phyloP scores from a whole-genome alignment of 2,888 invertebrate genomes.

The Drosophila quasianomalipes region DNA sequence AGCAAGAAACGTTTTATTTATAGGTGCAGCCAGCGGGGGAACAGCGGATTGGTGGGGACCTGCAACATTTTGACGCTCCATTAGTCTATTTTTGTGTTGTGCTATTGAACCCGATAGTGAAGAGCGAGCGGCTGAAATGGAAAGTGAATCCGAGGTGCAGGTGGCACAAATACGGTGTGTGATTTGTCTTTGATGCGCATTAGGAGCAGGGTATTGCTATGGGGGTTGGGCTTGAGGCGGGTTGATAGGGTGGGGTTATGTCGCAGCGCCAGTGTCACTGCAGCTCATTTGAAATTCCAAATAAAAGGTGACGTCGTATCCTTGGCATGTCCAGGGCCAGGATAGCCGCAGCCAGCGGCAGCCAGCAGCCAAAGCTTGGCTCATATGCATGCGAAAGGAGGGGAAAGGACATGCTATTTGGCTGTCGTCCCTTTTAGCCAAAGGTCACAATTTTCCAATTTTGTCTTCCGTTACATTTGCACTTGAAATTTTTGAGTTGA shows the following conservation, averaged over 20 bases:
- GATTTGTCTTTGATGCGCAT: slow-evolving; percentile 31
- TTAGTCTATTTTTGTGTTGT: slow-evolving; percentile 73
- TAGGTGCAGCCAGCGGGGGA: slow-evolving; percentile 33
- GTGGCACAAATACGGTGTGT: slow-evolving; percentile 18
- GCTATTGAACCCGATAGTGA: slow-evolving; percentile 74
- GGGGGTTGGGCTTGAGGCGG: background rate
- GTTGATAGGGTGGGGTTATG: background rate
- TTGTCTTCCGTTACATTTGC: slow-evolving; percentile 42
- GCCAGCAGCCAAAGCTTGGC: slow-evolving; percentile 30
- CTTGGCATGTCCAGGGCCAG: slow-evolving; percentile 62
- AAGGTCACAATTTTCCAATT: slow-evolving; percentile 55
- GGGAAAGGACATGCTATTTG: slow-evolving; percentile 54
- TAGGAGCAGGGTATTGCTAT: slow-evolving; percentile 2
- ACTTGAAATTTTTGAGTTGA: slow-evolving; percentile 62
- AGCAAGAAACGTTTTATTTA: slow-evolving; percentile 64
- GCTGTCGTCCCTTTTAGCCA: slow-evolving; percentile 33
- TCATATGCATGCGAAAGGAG: slow-evolving; percentile 47
- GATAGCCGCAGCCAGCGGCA: slow-evolving; percentile 40
- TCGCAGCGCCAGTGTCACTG: slow-evolving; percentile 40
- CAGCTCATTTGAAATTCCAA: slow-evolving; percentile 67
- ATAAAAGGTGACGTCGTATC: slow-evolving; percentile 51
- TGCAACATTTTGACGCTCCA: slow-evolving; percentile 48
- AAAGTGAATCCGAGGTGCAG: slow-evolving; percentile 39
- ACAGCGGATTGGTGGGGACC: background rate
- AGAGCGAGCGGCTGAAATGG: slow-evolving; percentile 41